phyloP scores from a whole-genome alignment of 2,888 invertebrate genomes.

The Apodemia mormo region DNA sequence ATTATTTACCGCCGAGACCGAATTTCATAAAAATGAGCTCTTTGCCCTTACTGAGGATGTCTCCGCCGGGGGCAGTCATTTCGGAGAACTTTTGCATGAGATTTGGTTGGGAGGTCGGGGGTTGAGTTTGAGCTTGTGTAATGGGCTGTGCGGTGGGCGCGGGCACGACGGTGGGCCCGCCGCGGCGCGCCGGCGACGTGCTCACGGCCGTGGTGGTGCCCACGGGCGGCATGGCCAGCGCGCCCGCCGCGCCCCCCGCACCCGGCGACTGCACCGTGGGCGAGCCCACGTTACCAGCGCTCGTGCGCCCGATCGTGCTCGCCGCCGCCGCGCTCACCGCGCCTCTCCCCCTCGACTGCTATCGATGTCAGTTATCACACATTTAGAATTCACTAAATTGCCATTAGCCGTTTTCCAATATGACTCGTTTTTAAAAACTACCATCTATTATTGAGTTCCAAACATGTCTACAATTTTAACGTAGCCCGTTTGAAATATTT shows the following conservation, averaged over 20 bases:
- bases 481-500: not conserved
- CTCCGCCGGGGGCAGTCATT: constrained; percentile 94
- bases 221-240: constrained; percentile 43
- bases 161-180: constrained; percentile 66
- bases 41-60: constrained; percentile 95
- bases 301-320: constrained; percentile 83
- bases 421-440: not conserved
- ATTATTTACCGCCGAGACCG: constrained; percentile 90
- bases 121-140: constrained; percentile 58
- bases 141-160: constrained; percentile 70
- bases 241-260: constrained; percentile 36
- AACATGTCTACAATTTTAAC: not conserved
- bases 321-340: constrained; percentile 67
- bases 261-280: constrained; percentile 62
- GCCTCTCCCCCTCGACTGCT: constrained; percentile 80
- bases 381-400: not conserved
- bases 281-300: constrained; percentile 80
- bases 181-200: constrained; percentile 70
- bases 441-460: not conserved
- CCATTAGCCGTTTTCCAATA: not conserved
- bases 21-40: constrained; percentile 97
- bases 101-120: constrained; percentile 83
- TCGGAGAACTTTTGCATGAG: constrained; percentile 95
- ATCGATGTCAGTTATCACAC: constrained; percentile 27
- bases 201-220: constrained; percentile 50